Percentiles rank a stretch among this genome's conserved stretches.
Conservation (phyloP, 2,888 invertebrate species). For the Thereva unica region DNA sequence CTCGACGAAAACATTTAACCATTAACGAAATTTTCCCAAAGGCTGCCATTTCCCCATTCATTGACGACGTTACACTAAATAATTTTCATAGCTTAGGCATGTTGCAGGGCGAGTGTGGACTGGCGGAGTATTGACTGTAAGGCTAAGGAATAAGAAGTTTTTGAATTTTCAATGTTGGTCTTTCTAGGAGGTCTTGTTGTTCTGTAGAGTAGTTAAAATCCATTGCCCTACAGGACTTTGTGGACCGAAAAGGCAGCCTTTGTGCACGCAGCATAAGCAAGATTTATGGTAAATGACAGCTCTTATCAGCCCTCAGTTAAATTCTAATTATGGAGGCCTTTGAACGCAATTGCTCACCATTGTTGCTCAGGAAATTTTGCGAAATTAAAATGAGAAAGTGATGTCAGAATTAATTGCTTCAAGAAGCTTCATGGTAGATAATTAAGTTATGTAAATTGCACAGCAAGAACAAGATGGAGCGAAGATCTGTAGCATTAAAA, state of each 20-base stretch:
- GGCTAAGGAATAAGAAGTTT: background rate
- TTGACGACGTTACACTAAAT: background rate
- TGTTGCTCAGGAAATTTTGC: slow-evolving; percentile 20
- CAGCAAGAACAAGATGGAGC: too few relatives aligned
- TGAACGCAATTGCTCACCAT: slow-evolving; percentile 18
- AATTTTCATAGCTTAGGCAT: slow-evolving; percentile 2
- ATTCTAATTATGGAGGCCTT: slow-evolving; percentile 34
- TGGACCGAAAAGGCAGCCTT: slow-evolving; percentile 14
- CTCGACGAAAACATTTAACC: background rate
- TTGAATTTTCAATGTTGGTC: too few relatives aligned
- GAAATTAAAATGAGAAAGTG: slow-evolving; percentile 34
- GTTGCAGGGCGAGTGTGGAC: background rate
- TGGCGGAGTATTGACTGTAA: slow-evolving; percentile 15
- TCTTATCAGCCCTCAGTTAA: slow-evolving; percentile 36
- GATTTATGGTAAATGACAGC: slow-evolving; percentile 34
- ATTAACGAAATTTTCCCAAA: background rate
- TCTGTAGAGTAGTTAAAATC: slow-evolving; percentile 30
- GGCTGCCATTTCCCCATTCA: background rate
- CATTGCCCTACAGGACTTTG: slow-evolving; percentile 17
- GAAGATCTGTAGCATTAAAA: too few relatives aligned
- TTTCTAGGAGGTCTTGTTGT: slow-evolving; percentile 3
- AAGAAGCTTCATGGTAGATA: slow-evolving; percentile 16
- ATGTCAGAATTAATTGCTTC: slow-evolving; percentile 33
- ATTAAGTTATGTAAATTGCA: slow-evolving; percentile 35
- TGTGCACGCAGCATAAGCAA: slow-evolving; percentile 21